These are phyloP conservation scores for Paguma larvata DNA, from an alignment of 2,797 vertebrate species.

Conservation along the genomic window DNA sequence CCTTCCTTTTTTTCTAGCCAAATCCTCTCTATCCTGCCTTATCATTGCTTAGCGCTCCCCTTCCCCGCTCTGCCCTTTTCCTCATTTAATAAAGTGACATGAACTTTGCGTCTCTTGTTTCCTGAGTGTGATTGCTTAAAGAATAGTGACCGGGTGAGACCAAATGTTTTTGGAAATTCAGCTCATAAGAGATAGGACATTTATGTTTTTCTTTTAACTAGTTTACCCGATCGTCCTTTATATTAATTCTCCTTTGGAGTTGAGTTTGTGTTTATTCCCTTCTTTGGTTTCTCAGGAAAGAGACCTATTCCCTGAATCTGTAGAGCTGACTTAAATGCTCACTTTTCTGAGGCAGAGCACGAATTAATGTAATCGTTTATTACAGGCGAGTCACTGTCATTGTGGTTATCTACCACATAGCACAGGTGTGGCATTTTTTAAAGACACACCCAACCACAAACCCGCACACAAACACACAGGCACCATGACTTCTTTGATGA, in stretches of 20 bases:
- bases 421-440: constrained; percentile 35
- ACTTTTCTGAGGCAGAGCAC: constrained; percentile 70
- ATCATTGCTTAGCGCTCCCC: not conserved
- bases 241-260: constrained; percentile 29
- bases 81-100: not conserved
- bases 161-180: not conserved
- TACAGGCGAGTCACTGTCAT: constrained; percentile 65
- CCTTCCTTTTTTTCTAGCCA: not conserved
- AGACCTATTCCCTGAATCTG: constrained; percentile 58
- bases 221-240: not conserved
- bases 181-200: not conserved
- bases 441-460: not conserved
- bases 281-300: constrained; percentile 37
- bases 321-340: constrained; percentile 72
- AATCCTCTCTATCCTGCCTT: not conserved
- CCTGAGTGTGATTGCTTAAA: not conserved
- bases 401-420: constrained; percentile 37
- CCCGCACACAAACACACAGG: not conserved
- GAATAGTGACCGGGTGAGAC: not conserved
- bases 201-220: not conserved
- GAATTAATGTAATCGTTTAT: constrained; percentile 71
- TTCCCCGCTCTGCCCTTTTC: not conserved
- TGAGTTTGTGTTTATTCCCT: not conserved
- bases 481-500: constrained; percentile 58
- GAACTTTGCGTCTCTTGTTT: not conserved